Conservation (phyloP, 2,113 vertebrate genomes). For the Dendrocopos noguchii region DNA sequence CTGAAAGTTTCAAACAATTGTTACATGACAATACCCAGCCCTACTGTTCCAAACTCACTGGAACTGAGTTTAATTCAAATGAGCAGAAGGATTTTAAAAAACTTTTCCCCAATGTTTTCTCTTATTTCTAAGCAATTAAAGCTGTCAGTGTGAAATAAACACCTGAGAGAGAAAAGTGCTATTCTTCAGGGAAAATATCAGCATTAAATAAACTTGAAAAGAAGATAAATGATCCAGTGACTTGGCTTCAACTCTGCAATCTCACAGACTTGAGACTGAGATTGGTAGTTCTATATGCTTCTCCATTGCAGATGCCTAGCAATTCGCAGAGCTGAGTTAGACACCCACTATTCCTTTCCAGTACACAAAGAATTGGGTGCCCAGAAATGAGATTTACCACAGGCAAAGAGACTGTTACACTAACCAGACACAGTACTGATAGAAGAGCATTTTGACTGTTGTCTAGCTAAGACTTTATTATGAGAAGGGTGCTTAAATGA, state of each 20-base stretch:
- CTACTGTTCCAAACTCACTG: not conserved
- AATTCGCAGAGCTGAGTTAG: not conserved
- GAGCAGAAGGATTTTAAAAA: not conserved
- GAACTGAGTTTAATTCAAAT: not conserved
- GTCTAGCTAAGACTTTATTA: not conserved
- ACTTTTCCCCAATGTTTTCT: not conserved
- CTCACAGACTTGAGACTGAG: not conserved
- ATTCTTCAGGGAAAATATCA: not conserved
- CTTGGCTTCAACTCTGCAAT: not conserved
- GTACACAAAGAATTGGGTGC: not conserved
- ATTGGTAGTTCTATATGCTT: not conserved
- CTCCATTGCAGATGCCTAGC: not conserved
- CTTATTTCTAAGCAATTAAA: not conserved
- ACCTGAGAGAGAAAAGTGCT: not conserved
- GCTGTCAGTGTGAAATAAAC: not conserved
- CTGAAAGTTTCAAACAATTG: not conserved
- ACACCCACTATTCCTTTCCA: not conserved
- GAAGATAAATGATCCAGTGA: not conserved
- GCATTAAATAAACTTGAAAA: not conserved
- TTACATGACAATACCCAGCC: accelerated
- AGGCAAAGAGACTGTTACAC: not conserved
- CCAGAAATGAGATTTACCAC: not conserved
- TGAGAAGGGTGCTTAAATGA: not conserved
- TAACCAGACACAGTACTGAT: not conserved
- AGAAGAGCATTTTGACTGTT: not conserved